Evolutionary conservation across 2,797 vertebrate species (phyloP), one percentile per base, ranked within the genome.

Genomic region (Enteromius anoplus): DNA sequence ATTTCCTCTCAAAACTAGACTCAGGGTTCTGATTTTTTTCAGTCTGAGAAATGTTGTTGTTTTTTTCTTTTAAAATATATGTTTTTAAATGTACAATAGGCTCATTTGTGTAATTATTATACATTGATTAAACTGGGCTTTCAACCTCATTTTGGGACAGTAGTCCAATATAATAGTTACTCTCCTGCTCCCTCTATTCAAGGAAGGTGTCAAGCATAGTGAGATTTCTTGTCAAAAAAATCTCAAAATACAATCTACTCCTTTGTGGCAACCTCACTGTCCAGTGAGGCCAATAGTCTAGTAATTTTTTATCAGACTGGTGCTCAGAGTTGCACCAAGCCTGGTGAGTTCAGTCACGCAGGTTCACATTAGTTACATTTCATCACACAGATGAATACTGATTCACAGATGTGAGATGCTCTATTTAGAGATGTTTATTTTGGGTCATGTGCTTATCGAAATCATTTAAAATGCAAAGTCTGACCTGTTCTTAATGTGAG

Each of bases 291-390:
- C 69, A 79, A 21, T 47, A n/a, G 60, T n/a, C 21, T 68, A 40
- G 47, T 68, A 32, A 55, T 75, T 75, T 69, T 51, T 66, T 34
- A 64, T 65, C 42, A 51, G 62, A 42, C 37, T 47, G 64, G 8
- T 77, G 64, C 51, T 55, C 37, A 17, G 64, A 77, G 34, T 58
- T 75, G 23, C 69, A 51, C 73, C 75, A 75, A 79, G 40, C 26
- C 3, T 3, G 2, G n/a, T 70, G 26, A 51, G 64, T 70, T 83
- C 75, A 62, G 64, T 70, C 69, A 75, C 60, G 60, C 60, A 66
- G 47, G 47, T 69, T 68, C 29, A 66, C 26, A 58, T 78, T 37
- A 72, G 40, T 78, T 85, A 66, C 19, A 15, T 72, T 72, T 81
- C 73, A 81, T 78, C 21, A 66, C 66, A 70, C 73, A 82, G 10